Evolutionary conservation across 2,113 vertebrate genomes (phyloP).

Genomic region (Motacilla alba): DNA sequence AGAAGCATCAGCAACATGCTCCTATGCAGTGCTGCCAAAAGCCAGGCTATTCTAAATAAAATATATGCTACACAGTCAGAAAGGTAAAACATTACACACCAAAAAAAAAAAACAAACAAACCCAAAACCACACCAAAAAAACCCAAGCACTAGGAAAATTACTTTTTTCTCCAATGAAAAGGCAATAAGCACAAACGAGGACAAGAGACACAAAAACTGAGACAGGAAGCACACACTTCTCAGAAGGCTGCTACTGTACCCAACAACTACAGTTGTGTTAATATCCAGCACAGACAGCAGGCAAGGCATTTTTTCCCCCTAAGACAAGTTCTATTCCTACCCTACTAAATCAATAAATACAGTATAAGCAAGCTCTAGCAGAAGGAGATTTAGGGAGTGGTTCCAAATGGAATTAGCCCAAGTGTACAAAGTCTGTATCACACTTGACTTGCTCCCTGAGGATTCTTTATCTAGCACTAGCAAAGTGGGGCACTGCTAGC

Average conservation of each 20-base stretch:
- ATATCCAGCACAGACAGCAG: neutral
- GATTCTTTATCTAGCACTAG: fast-evolving
- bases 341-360: neutral
- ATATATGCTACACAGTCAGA: neutral
- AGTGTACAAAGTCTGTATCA: neutral
- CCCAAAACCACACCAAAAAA: neutral
- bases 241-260: neutral
- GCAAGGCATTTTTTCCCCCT: neutral
- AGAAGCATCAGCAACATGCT: neutral
- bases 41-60: neutral
- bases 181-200: neutral
- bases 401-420: neutral
- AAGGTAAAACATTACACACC: neutral
- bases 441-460: neutral
- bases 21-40: neutral
- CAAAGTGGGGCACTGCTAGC: neutral
- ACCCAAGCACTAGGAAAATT: neutral
- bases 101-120: no score
- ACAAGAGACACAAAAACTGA: neutral
- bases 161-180: neutral
- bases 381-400: neutral
- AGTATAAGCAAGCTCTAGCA: neutral
- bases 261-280: neutral
- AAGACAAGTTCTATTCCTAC: neutral
- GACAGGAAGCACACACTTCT: neutral